A percentile compares a stretch with the other conserved stretches of the same genome.
Evolutionary conservation across 2,113 vertebrate species (phyloP).

Genomic region (Sinocyclocheilus grahami): DNA sequence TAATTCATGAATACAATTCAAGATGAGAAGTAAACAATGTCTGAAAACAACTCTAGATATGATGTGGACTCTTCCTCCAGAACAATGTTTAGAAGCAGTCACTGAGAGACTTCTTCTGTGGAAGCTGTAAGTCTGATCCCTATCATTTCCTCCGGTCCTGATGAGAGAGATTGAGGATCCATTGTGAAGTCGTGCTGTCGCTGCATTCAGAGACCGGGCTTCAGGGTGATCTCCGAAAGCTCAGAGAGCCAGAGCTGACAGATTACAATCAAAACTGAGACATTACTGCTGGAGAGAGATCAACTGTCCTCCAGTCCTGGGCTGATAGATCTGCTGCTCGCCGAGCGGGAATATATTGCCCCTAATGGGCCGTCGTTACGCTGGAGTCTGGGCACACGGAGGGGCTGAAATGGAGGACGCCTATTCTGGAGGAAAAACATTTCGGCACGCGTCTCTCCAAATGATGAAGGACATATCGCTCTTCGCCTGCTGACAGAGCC

Average conservation of each 20-base stretch:
- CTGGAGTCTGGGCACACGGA: slow-evolving; percentile 12
- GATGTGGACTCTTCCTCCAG: not conserved
- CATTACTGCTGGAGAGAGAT: slow-evolving; percentile 15
- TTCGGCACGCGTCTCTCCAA: slow-evolving; percentile 20
- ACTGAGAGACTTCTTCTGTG: not conserved
- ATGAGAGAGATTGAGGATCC: not conserved
- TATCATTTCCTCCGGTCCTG: not conserved
- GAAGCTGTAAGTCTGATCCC: not conserved
- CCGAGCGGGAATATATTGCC: not conserved
- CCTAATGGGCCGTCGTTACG: slow-evolving; percentile 14
- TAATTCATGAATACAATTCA: not conserved
- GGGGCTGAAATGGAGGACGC: not conserved
- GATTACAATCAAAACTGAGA: slow-evolving; percentile 17
- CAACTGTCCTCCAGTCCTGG: not conserved
- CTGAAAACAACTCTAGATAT: not conserved
- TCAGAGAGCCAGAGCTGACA: not conserved
- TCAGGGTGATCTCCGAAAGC: slow-evolving; percentile 20
- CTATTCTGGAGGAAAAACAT: slow-evolving; percentile 30
- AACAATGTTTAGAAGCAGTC: not conserved
- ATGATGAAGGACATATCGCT: slow-evolving; percentile 50
- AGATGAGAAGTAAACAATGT: not conserved
- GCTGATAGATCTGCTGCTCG: slow-evolving; percentile 20
- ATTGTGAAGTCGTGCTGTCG: not conserved
- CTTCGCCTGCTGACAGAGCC: not conserved
- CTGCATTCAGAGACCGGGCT: not conserved